Evolutionary conservation across 2,113 vertebrate genomes (phyloP), one percentile per base, ranked within the genome.

Genomic region (Irena cyanogastra): DNA sequence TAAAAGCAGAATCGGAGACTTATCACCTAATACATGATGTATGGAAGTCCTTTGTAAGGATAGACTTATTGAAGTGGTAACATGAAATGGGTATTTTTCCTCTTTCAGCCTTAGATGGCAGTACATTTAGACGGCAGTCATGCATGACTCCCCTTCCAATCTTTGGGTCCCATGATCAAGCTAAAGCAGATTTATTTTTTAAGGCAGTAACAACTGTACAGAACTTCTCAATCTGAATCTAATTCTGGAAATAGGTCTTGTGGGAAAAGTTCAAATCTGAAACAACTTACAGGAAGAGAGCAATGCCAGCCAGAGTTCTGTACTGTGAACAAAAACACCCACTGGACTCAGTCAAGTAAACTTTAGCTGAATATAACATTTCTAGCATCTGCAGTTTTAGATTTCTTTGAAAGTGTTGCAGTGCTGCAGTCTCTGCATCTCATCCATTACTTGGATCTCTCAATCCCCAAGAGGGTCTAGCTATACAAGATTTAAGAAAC

Each of bases 241-340:
- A 93, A 93, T 92, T 87, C 53, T 90, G 70, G 90, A 95, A 94
- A 90, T 65, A 87, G 71, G 68, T 90, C 89, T 93, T 68, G n/a
- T 76, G 92, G 85, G 94, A 88, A 72, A 95, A 95, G 60, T 71
- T 89, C 42, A 90, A 87, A 84, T 42, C 61, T 81, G 83, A 94
- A 96, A 90, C 59, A 92, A 92, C 87, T 96, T 89, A 89, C 33
- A 93, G 45, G 35, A 86, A 91, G 68, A 95, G 24, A 86, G 49
- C 0, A 7, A 71, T 71, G 78, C 20, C 68, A 95, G 79, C 35
- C 90, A 92, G 52, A 70, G 41, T 86, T 87, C 33, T 49, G 39
- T 41, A 52, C 59, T 81, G 68, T 52, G 93, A 97, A 90, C 35
- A 92, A 33, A 90, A 86, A 61, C 64, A 95, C 83, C 64, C 85